A percentile compares a stretch with the other conserved stretches of the same genome.
phyloP scores from a whole-genome alignment of 2,113 vertebrate genomes.

The Hystrix cristata region DNA sequence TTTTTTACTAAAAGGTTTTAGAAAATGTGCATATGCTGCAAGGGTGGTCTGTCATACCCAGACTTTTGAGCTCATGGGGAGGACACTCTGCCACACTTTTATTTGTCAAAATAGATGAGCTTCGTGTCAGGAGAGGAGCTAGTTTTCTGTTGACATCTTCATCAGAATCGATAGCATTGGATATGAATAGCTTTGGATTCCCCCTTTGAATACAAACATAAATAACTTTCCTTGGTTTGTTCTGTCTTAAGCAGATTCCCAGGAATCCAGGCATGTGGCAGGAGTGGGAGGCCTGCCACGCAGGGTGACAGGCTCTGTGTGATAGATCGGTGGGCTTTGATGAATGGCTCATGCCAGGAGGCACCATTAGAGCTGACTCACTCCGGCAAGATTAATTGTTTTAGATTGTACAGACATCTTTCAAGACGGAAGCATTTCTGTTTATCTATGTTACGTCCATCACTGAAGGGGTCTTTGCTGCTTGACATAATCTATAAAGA shows the following conservation, averaged over 20 bases:
- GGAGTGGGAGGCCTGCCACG: slow-evolving; percentile 58
- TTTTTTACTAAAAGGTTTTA: slow-evolving; percentile 29
- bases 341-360: slow-evolving; percentile 77
- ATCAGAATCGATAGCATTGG: slow-evolving; percentile 56
- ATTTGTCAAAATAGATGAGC: slow-evolving; percentile 67
- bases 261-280: slow-evolving; percentile 66
- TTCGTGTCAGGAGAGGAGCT: neutral
- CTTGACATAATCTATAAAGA: slow-evolving; percentile 64
- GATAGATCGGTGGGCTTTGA: slow-evolving; percentile 85
- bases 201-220: slow-evolving; percentile 72
- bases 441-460: slow-evolving; percentile 78
- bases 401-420: slow-evolving; percentile 76
- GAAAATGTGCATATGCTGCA: neutral
- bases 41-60: slow-evolving; percentile 47
- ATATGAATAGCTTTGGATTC: slow-evolving; percentile 60
- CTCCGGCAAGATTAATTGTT: slow-evolving; percentile 83
- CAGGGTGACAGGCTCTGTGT: slow-evolving; percentile 28
- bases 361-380: slow-evolving; percentile 73
- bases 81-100: slow-evolving; percentile 10
- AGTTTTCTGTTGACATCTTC: slow-evolving; percentile 70
- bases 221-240: slow-evolving; percentile 74
- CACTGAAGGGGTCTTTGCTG: slow-evolving; percentile 27
- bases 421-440: slow-evolving; percentile 73
- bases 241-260: slow-evolving; percentile 58
- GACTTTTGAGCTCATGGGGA: slow-evolving; percentile 16